A percentile compares a stretch with the other conserved stretches of the same genome.
These are phyloP conservation scores for Ictalurus furcatus DNA, from an alignment of 2,113 vertebrate species.

Conservation along the genomic window DNA sequence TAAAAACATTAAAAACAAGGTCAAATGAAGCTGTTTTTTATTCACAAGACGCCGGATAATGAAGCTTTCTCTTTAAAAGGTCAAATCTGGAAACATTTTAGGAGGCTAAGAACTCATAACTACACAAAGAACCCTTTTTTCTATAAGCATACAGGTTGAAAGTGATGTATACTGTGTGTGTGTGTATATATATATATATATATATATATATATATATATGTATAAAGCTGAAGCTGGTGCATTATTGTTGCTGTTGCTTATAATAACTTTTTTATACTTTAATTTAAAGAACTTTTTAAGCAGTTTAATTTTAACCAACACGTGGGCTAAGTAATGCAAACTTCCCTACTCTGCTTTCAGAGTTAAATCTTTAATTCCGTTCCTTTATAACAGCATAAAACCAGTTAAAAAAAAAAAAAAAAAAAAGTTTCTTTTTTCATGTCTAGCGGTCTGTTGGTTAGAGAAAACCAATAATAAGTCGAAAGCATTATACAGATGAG, in stretches of 20 bases:
- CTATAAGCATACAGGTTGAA: background rate
- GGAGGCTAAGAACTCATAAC: background rate
- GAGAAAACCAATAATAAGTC: background rate
- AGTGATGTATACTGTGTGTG: background rate
- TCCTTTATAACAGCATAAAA: background rate
- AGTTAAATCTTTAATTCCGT: background rate
- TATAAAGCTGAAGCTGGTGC: background rate
- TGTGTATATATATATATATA: too few relatives aligned
- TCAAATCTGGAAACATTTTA: background rate
- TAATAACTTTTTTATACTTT: too few relatives aligned
- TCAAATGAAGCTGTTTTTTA: background rate
- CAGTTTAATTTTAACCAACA: background rate
- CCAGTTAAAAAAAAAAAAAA: too few relatives aligned
- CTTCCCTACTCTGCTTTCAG: too few relatives aligned
- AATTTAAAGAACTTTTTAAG: background rate
- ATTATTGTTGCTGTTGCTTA: background rate
- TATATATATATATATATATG: background rate
- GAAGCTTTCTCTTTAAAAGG: background rate
- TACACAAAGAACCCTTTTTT: background rate
- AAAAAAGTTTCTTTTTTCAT: background rate
- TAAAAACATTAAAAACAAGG: background rate
- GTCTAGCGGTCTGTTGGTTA: background rate
- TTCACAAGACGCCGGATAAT: background rate
- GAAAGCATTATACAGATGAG: background rate
- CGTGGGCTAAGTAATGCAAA: background rate